Percentiles rank a stretch among this genome's conserved stretches.
Evolutionary conservation across 2,797 vertebrate species (phyloP).

Genomic region (Heterohyrax brucei): DNA sequence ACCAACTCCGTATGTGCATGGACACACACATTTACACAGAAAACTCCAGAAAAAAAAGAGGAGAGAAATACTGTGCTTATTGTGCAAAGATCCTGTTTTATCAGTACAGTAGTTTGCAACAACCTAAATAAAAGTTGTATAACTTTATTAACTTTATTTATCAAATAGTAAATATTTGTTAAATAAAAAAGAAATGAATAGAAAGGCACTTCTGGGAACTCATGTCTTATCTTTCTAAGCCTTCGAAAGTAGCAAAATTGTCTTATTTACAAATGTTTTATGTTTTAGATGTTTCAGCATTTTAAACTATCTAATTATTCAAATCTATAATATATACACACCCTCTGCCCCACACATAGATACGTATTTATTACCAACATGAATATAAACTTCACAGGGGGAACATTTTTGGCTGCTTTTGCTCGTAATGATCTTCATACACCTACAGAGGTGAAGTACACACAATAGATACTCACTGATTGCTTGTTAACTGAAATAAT

Average conservation of each 20-base stretch:
- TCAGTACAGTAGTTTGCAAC: background rate
- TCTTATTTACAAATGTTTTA: background rate
- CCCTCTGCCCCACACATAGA: background rate
- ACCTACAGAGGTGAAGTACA: background rate
- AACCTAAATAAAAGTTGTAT: no score
- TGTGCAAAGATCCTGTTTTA: background rate
- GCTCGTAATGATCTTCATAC: background rate
- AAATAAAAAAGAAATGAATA: conserved; percentile 9
- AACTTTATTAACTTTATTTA: no score
- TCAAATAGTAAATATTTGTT: conserved; percentile 4
- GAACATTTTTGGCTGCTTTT: background rate
- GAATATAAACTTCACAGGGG: background rate
- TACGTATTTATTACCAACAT: background rate
- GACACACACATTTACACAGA: background rate
- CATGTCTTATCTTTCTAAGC: background rate
- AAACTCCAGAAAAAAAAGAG: background rate
- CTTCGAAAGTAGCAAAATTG: background rate
- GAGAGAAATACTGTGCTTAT: background rate
- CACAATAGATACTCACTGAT: background rate
- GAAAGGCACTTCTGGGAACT: background rate
- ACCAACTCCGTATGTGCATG: background rate
- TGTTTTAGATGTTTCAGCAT: background rate
- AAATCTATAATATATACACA: background rate
- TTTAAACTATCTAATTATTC: background rate
- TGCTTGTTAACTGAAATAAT: background rate